Evolutionary conservation across 2,797 vertebrate species (phyloP).

Genomic region (Manis crassicaudata): DNA sequence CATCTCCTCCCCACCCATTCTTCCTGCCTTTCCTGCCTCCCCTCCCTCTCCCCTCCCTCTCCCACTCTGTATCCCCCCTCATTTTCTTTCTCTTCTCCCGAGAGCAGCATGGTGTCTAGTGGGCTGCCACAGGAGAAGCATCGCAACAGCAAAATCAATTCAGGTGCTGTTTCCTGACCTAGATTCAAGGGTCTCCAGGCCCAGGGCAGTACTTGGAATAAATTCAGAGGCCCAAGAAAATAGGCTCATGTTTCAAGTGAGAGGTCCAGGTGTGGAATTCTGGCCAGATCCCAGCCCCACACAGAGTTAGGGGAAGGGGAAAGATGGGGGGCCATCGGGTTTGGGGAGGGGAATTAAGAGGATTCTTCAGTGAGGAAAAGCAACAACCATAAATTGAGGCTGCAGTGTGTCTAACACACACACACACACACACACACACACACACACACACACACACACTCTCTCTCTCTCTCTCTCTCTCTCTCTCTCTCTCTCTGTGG

Average conservation of each 20-base stretch:
- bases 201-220: conserved; percentile 72
- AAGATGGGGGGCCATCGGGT: not conserved
- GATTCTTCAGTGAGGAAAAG: conserved; percentile 4
- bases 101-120: not conserved
- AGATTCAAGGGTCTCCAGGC: conserved; percentile 76
- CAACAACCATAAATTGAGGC: not conserved
- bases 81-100: not conserved
- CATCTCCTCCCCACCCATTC: not conserved
- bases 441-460: too few relatives aligned
- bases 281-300: conserved; percentile 65
- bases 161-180: conserved; percentile 80
- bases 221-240: conserved; percentile 77
- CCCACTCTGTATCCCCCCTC: not conserved
- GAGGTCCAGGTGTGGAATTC: conserved; percentile 69
- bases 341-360: not conserved
- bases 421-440: not conserved
- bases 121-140: not conserved
- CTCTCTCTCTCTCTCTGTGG: not conserved
- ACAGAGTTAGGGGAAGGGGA: not conserved
- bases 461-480: too few relatives aligned
- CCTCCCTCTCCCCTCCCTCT: not conserved
- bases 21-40: not conserved
- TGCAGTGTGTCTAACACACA: not conserved
- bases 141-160: conserved; percentile 77
- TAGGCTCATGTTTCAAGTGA: conserved; percentile 79